Conservation (phyloP, 2,113 vertebrate species). For the Percina caprodes region DNA sequence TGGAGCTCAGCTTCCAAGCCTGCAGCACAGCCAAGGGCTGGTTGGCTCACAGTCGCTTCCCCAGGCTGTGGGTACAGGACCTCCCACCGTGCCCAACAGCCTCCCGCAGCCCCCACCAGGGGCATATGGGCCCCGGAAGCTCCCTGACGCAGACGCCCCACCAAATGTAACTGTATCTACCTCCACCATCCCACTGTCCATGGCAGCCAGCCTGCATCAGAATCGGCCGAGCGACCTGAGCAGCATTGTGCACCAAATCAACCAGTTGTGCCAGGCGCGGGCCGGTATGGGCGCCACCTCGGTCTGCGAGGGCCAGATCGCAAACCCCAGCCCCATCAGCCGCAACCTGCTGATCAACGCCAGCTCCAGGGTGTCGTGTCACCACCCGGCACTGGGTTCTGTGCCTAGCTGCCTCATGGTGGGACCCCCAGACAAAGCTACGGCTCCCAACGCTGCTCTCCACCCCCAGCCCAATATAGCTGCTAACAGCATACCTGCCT, state of each 20-base stretch:
- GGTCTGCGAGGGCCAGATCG: constrained; percentile 98
- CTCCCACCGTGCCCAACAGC: constrained; percentile 75
- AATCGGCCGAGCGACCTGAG: constrained; percentile 93
- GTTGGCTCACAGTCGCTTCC: constrained; percentile 65
- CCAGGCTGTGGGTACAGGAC: constrained; percentile 80
- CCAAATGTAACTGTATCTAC: constrained; percentile 99
- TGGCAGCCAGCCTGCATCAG: constrained; percentile 96
- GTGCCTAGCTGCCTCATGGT: constrained; percentile 89
- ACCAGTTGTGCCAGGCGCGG: constrained; percentile 97
- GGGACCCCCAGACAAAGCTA: constrained; percentile 88
- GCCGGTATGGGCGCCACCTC: constrained; percentile 96
- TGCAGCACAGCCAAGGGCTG: constrained; percentile 72
- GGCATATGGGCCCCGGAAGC: constrained; percentile 91
- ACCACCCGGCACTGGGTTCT: constrained; percentile 77
- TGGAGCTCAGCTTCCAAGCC: constrained; percentile 63
- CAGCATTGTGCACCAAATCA: constrained; percentile 99
- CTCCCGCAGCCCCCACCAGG: constrained; percentile 84
- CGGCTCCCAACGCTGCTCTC: constrained; percentile 82
- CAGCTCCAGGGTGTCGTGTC: constrained; percentile 96
- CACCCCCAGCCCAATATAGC: constrained; percentile 82
- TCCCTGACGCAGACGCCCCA: constrained; percentile 94
- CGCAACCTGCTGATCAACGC: constrained; percentile 97
- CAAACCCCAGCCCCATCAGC: constrained; percentile 98
- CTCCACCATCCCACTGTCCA: constrained; percentile 99
- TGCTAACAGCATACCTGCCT: constrained; percentile 85